Base-by-base conservation (phyloP, 2,113 vertebrate species). In the Eupsittula cactorum region DNA sequence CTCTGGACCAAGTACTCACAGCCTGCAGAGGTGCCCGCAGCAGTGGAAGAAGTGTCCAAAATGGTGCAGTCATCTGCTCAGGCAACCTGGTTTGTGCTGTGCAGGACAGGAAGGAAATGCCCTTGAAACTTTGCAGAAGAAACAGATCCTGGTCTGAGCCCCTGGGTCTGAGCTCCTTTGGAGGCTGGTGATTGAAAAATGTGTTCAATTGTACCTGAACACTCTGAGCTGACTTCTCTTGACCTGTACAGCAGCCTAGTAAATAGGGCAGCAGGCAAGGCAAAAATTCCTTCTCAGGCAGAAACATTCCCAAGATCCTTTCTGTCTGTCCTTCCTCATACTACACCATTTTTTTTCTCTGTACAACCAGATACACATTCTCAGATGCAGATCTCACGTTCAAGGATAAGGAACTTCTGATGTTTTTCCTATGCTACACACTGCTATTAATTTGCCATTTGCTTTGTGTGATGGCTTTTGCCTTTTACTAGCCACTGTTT, bases 1-100 rank as follows among this genome's bases (percentile, higher is more conserved):
- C 60, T 93, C 65, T 91, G 88, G 74, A 37, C 57, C 12, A 16
- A 94, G 74, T 17, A 35, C 69, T 95, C 23, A 1, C 44, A 83
- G 52, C 60, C 88, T 92, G 94, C 92, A 84, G 73, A 83, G 85
- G 35, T 75, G 57, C 52, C 88, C 3, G 2, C 69, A 90, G 93
- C 71, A 78, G 73, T 67, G 82, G 69, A 59, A 55, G 29, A 90
- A 18, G 65, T 41, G 39, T 95, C 55, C 81, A 65, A 68, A 95
- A 27, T 35, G 88, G 88, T 92, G 77, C 88, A 93, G 88, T 95
- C 93, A 79, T 88, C 85, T 92, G 76, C 77, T 76, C 25, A 13
- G 79, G n/a, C 49, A 69, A 3, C 57, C 17, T 50, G 41, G 39
- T 74, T 84, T 39, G 46, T 67, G 25, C 76, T 28, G 13, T 19